These are phyloP conservation scores for Amblyornis subalaris DNA, from an alignment of 2,113 vertebrate genomes.

Conservation along the genomic window DNA sequence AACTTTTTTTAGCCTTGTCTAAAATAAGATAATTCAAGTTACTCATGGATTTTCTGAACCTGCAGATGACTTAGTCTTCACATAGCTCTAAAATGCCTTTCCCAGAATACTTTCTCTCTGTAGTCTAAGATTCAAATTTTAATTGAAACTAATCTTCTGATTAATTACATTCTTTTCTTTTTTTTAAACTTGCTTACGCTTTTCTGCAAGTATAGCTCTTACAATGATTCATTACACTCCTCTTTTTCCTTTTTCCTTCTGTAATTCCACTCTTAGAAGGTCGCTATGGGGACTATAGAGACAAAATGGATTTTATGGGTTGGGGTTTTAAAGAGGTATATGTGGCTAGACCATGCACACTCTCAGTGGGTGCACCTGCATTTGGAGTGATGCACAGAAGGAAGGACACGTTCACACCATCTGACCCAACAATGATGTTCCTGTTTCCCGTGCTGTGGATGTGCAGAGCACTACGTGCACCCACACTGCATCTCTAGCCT, in stretches of 20 bases:
- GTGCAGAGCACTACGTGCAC: not conserved
- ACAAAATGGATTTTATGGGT: not conserved
- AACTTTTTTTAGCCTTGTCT: not conserved
- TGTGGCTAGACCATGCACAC: not conserved
- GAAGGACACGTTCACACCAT: not conserved
- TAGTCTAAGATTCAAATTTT: not conserved
- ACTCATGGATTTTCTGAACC: not conserved
- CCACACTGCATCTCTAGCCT: rapidly evolving
- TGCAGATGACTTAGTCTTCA: not conserved
- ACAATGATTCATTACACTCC: not conserved
- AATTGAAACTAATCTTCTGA: not conserved
- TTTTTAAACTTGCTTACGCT: not conserved
- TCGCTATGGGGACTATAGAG: not conserved
- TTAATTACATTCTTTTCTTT: not conserved
- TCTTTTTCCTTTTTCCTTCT: not conserved
- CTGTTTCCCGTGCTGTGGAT: not conserved
- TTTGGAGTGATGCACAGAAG: not conserved
- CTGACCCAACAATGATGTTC: not conserved
- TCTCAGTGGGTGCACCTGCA: not conserved
- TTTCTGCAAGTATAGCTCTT: not conserved
- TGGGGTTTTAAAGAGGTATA: not conserved
- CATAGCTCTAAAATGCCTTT: not conserved
- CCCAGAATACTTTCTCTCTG: not conserved
- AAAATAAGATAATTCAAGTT: not conserved
- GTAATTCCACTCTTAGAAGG: not conserved